Percentiles rank a stretch among this genome's conserved stretches.
Evolutionary conservation across 2,888 invertebrate species (phyloP).

Genomic region (Athalia cordata): DNA sequence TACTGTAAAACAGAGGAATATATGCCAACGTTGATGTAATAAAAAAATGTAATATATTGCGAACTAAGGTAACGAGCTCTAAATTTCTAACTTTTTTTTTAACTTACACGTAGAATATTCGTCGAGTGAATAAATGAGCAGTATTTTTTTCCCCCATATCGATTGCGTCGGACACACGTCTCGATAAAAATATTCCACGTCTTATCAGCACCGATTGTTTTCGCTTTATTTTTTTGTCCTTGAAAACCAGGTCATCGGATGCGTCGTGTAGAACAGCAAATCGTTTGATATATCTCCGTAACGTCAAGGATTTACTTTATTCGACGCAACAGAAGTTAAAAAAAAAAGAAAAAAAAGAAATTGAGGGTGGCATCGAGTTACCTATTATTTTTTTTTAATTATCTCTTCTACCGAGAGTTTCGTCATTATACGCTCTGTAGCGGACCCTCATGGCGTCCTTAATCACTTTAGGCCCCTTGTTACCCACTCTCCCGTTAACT

Average conservation of each 20-base stretch:
- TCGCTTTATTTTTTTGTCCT: too few relatives aligned
- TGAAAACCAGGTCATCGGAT: not conserved
- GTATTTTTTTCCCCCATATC: too few relatives aligned
- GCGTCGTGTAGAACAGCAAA: not conserved
- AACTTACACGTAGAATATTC: too few relatives aligned
- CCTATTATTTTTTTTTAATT: conserved; percentile 67
- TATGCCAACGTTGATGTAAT: too few relatives aligned
- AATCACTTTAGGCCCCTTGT: conserved; percentile 62
- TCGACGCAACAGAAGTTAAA: not conserved
- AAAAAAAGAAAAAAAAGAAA: not conserved
- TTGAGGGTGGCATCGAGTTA: conserved; percentile 48
- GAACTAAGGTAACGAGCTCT: not conserved
- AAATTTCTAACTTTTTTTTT: not conserved
- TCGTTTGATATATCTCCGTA: not conserved
- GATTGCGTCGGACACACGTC: too few relatives aligned
- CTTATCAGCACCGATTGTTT: too few relatives aligned
- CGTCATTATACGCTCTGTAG: conserved; percentile 62
- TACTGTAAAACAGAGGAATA: not conserved
- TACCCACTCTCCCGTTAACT: conserved; percentile 13
- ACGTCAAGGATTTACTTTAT: not conserved
- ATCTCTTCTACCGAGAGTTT: conserved; percentile 53
- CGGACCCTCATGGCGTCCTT: conserved; percentile 52
- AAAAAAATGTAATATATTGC: not conserved
- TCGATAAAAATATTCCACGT: too few relatives aligned
- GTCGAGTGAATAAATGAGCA: too few relatives aligned